phyloP scores from a whole-genome alignment of 2,888 invertebrate species.

The Ceraclea dissimilis region DNA sequence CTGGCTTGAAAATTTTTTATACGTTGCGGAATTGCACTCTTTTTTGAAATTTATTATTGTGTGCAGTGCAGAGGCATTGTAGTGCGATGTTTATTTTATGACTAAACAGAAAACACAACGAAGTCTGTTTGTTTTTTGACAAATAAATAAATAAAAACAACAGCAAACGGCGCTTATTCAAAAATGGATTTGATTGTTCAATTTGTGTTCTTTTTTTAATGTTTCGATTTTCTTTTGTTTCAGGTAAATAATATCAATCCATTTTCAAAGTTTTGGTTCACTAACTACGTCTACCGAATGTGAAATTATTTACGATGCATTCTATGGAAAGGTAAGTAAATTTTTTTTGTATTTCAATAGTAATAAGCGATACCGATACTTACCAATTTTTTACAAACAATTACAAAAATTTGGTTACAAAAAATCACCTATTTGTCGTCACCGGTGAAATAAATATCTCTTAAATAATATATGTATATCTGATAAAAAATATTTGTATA shows the following conservation, averaged over 20 bases:
- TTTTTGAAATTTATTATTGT: conserved; percentile 1
- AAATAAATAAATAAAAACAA: not conserved
- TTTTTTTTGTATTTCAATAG: not conserved
- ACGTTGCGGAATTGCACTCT: conserved; percentile 6
- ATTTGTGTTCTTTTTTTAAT: not conserved
- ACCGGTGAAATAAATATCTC: too few relatives aligned
- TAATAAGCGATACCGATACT: not conserved
- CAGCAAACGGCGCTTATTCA: too few relatives aligned
- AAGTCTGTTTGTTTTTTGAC: not conserved
- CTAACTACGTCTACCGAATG: not conserved
- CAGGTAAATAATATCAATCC: not conserved
- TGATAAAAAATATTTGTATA: too few relatives aligned
- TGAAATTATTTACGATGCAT: not conserved
- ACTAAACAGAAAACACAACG: not conserved
- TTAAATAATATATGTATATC: too few relatives aligned
- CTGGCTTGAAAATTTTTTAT: conserved; percentile 10
- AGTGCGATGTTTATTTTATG: not conserved
- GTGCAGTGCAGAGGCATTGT: not conserved
- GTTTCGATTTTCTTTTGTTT: not conserved
- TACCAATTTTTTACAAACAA: too few relatives aligned
- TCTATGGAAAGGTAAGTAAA: not conserved
- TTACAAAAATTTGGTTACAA: too few relatives aligned
- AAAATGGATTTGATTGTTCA: not conserved
- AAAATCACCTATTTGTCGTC: too few relatives aligned
- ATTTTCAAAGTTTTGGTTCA: not conserved